Evolutionary conservation across 2,113 vertebrate species (phyloP).

Genomic region (Corythornis cristatus): DNA sequence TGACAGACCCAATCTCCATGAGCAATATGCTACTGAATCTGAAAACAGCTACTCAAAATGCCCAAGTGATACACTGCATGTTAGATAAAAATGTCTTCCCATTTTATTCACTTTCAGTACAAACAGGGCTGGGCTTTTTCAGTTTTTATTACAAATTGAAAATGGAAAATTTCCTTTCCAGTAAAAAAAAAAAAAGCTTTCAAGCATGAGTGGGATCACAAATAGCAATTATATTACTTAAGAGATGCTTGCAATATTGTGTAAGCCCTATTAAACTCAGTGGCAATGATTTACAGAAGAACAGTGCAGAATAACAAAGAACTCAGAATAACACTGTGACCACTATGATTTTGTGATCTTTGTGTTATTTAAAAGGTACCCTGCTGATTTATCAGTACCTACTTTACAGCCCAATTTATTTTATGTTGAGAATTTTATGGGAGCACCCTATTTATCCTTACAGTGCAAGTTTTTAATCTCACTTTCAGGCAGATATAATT

Average conservation of each 20-base stretch:
- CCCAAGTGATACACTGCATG: fast-evolving
- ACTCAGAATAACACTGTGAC: neutral
- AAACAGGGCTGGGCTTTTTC: neutral
- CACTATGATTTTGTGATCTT: neutral
- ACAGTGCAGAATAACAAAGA: neutral
- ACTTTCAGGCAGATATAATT: neutral
- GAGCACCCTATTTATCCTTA: neutral
- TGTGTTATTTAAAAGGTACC: neutral
- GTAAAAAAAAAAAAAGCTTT: conserved; percentile 31
- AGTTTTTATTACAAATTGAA: conserved; percentile 18
- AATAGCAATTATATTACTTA: conserved; percentile 22
- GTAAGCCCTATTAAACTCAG: conserved; percentile 50
- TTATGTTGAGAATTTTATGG: neutral
- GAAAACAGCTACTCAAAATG: neutral
- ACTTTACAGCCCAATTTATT: neutral
- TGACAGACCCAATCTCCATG: fast-evolving
- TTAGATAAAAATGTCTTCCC: neutral
- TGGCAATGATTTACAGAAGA: conserved; percentile 45
- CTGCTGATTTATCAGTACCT: neutral
- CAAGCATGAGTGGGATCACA: neutral
- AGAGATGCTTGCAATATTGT: neutral
- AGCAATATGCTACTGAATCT: neutral
- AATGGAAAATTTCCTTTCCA: conserved; percentile 17
- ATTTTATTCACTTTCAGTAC: neutral
- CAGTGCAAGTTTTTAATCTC: neutral